Base-by-base conservation (phyloP, 2,888 invertebrate genomes). In the Harpalus rubripes region DNA sequence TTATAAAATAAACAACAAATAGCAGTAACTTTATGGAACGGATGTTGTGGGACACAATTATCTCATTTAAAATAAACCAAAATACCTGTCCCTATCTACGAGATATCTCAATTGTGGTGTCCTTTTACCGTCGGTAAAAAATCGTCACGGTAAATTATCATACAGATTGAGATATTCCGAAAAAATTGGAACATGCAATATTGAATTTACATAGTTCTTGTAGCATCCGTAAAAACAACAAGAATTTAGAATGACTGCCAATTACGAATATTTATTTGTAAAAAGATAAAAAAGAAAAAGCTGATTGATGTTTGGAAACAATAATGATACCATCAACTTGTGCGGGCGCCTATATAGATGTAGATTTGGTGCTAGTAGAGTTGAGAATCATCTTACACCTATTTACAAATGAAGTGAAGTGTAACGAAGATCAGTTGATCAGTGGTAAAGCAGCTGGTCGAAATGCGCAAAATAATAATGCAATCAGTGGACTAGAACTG, bases 351-450 rank as follows among this genome's bases (percentile, higher is more conserved):
- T 18, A 44, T 15, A 68, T 22, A 22, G 12, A n/a, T 15, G 7
- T 58, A 32, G 32, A 15, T 18, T 26, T 56, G 22, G 32, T 32
- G 32, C 6, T 32, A 32, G 32, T 32, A 78, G 58, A 78, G n/a
- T 78, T 58, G 58, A 78, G 58, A 83, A 74, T 83, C 83, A 83
- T 83, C 74, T 59, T 39, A 76, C 83, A 83, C 74, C 81, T 76
- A 83, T 83, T 83, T 74, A 74, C 74, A 74, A 61, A 74, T 83
- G 83, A 16, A 41, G 59, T 18, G 32, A 41, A 76, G 74, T 72
- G 72, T 83, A 22, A 76, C 83, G 59, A 74, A 74, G 52, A 56
- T 74, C 44, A 74, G 72, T 26, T 68, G 68, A 12, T 63, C 22
- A 63, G 22, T 52, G 44, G 44, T 52, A 12, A 52, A 52, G 18